These are phyloP conservation scores for Panthera uncia DNA, from an alignment of 2,113 vertebrate species.

Conservation along the genomic window DNA sequence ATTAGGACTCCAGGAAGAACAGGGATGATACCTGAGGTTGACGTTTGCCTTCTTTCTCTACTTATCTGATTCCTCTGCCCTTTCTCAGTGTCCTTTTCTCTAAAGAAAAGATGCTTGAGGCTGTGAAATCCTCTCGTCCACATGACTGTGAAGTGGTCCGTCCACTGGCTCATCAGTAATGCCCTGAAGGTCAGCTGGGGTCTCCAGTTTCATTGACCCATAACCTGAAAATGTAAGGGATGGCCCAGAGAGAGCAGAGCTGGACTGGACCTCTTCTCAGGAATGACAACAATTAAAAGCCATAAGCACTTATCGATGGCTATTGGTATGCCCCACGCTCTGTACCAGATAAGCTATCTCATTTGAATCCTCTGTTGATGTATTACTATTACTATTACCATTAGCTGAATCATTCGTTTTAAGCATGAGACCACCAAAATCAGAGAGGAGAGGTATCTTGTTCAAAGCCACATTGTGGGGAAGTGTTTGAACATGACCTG, in stretches of 20 bases:
- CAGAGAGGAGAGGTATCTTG: neutral
- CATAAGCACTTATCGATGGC: neutral
- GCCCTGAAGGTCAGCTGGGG: neutral
- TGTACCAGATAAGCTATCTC: slow-evolving; percentile 8
- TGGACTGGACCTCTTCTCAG: slow-evolving; percentile 31
- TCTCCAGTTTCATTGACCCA: neutral
- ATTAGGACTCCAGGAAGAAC: neutral
- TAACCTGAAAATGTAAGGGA: neutral
- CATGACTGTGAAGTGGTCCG: slow-evolving; percentile 52
- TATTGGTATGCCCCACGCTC: neutral
- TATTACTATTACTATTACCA: neutral
- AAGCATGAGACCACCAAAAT: neutral
- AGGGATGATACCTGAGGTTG: neutral
- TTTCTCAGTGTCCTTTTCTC: slow-evolving; percentile 10
- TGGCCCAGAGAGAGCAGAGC: slow-evolving; percentile 65
- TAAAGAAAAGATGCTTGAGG: neutral
- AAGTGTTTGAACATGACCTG: neutral
- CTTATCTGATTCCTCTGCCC: neutral
- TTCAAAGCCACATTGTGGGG: neutral
- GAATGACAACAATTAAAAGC: neutral
- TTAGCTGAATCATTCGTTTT: neutral
- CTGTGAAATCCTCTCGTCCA: slow-evolving; percentile 59
- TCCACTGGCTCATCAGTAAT: slow-evolving; percentile 58
- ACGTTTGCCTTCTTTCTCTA: neutral
- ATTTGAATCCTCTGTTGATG: neutral